Percentiles rank a stretch among this genome's conserved stretches.
Evolutionary conservation across 2,113 vertebrate species (phyloP).

Genomic region (Phrynosoma blainvillii): DNA sequence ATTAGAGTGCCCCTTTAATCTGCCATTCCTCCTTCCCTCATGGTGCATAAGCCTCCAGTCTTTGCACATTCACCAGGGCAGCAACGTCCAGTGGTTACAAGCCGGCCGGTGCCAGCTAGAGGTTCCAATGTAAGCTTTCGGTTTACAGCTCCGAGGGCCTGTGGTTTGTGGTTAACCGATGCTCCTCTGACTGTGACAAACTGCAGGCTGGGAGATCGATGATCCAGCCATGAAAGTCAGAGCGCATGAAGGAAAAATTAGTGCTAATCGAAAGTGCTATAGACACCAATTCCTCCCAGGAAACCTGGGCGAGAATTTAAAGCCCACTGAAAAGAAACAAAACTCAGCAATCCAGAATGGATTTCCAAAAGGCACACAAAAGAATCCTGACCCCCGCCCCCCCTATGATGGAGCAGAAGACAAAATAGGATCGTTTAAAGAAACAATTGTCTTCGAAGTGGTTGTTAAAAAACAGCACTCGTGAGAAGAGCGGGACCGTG

Average conservation of each 20-base stretch:
- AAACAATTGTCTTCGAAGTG: conserved; percentile 66
- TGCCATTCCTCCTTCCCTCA: neutral
- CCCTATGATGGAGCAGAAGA: conserved; percentile 47
- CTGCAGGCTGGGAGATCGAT: conserved; percentile 66
- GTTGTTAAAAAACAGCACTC: conserved; percentile 38
- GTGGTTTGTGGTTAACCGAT: neutral
- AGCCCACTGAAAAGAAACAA: conserved; percentile 73
- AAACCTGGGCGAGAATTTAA: conserved; percentile 72
- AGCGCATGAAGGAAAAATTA: conserved; percentile 75
- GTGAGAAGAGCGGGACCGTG: neutral
- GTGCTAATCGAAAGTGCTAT: conserved; percentile 75
- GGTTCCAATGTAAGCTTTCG: neutral
- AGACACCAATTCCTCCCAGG: conserved; percentile 75
- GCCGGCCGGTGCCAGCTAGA: no score
- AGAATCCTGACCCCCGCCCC: conserved; percentile 63
- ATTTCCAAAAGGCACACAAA: conserved; percentile 74
- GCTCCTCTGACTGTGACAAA: conserved; percentile 68
- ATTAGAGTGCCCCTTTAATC: no score
- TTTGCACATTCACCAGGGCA: no score
- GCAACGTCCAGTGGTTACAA: accelerated
- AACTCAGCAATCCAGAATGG: conserved; percentile 72
- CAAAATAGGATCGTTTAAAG: conserved; percentile 68
- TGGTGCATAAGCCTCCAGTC: no score
- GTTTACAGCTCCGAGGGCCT: neutral
- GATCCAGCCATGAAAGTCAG: conserved; percentile 73